A percentile compares a stretch with the other conserved stretches of the same genome.
Evolutionary conservation across 2,113 vertebrate species (phyloP).

Genomic region (Isichthys henryi): DNA sequence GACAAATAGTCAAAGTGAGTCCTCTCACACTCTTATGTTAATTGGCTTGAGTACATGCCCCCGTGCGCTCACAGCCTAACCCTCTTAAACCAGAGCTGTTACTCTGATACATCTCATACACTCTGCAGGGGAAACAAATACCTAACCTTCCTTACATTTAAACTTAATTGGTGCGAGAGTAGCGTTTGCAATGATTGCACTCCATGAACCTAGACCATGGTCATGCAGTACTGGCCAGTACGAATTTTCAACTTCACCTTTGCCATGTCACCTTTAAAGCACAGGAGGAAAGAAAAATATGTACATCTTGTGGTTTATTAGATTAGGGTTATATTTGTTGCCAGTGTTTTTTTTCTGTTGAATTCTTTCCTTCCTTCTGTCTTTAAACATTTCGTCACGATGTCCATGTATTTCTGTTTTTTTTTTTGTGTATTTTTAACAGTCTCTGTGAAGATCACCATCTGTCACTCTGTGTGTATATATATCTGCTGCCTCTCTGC

Average conservation of each 20-base stretch:
- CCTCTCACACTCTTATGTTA: slow-evolving; percentile 26
- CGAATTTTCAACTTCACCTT: neutral
- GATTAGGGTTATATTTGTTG: neutral
- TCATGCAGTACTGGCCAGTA: neutral
- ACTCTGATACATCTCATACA: slow-evolving; percentile 56
- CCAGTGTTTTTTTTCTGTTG: neutral
- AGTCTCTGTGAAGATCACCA: neutral
- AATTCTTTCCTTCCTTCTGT: slow-evolving; percentile 4
- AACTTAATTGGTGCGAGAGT: slow-evolving; percentile 42
- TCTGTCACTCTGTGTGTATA: neutral
- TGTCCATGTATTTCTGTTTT: neutral
- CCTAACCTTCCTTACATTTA: slow-evolving; percentile 44
- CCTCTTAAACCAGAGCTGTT: slow-evolving; percentile 49
- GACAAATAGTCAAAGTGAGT: slow-evolving; percentile 22
- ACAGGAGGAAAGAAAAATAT: neutral
- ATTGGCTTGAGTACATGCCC: slow-evolving; percentile 15
- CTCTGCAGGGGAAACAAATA: slow-evolving; percentile 39
- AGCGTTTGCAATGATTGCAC: slow-evolving; percentile 21
- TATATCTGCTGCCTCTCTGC: neutral
- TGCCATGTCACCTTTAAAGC: neutral
- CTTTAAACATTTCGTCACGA: neutral
- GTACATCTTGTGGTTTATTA: neutral
- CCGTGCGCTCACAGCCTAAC: slow-evolving; percentile 47
- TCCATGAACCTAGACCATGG: neutral
- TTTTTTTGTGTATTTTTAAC: neutral